These are phyloP conservation scores for Helostoma temminkii DNA, from an alignment of 2,797 vertebrate species.

Conservation along the genomic window DNA sequence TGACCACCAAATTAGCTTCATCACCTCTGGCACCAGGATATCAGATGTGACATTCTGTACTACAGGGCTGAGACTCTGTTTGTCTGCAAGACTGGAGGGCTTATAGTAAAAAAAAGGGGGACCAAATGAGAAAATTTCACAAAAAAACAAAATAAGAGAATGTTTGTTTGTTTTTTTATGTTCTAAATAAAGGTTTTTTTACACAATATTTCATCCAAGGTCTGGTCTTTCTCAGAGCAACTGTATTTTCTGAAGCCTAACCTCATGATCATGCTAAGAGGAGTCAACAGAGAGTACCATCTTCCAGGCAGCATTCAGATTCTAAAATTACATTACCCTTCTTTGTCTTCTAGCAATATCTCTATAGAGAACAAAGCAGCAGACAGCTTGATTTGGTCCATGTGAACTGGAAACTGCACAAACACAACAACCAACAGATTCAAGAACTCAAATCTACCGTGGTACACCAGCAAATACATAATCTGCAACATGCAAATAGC, in stretches of 20 bases:
- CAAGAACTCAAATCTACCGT: background rate
- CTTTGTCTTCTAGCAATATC: slow-evolving; percentile 24
- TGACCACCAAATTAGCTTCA: slow-evolving; percentile 84
- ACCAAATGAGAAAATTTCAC: slow-evolving; percentile 52
- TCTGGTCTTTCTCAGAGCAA: slow-evolving; percentile 37
- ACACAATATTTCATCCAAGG: slow-evolving; percentile 5
- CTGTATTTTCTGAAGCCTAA: slow-evolving; percentile 24
- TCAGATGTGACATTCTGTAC: slow-evolving; percentile 79
- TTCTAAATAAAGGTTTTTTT: slow-evolving; percentile 34
- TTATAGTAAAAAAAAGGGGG: slow-evolving; percentile 33
- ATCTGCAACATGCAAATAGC: background rate
- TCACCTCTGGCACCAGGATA: slow-evolving; percentile 83
- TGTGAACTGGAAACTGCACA: slow-evolving; percentile 9
- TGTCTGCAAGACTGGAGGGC: slow-evolving; percentile 55
- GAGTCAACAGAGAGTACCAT: slow-evolving; percentile 30
- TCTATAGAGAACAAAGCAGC: slow-evolving; percentile 15
- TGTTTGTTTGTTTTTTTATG: slow-evolving; percentile 8
- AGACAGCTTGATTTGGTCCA: background rate
- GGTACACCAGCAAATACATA: background rate
- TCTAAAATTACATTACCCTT: slow-evolving; percentile 40
- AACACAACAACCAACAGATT: slow-evolving; percentile 5
- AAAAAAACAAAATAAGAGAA: slow-evolving; percentile 36
- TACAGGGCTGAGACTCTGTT: slow-evolving; percentile 68
- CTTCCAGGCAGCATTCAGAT: slow-evolving; percentile 22
- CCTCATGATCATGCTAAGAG: slow-evolving; percentile 24